Evolutionary conservation across 2,888 invertebrate genomes (phyloP), one percentile per base, ranked within the genome.

Genomic region (Pomacea canaliculata): DNA sequence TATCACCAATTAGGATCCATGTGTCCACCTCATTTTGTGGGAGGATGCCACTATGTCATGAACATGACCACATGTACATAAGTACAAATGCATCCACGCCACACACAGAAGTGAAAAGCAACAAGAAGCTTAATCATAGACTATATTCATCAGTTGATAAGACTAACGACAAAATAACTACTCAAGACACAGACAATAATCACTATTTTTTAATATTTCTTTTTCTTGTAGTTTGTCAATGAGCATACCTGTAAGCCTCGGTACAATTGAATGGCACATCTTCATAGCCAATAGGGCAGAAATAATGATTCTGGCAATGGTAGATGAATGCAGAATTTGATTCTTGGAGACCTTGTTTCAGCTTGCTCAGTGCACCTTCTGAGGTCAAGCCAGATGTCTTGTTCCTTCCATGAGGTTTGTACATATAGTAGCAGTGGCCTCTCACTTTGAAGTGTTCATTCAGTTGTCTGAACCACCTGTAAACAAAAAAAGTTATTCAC

Each of bases 241-340:
- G 70, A 56, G 49, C 75, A 72, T 73, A 89, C 90, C 83, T 84
- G 81, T 90, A 90, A 7, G 90, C 90, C 62, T 88, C 80, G 27
- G 79, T 82, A 71, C 86, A 80, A 19, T 77, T 81, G 9, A 82
- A 71, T 13, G 89, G 88, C 7, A 84, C 83, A 68, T 89, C 89
- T 76, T 90, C 90, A 79, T 80, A 90, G 16, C 90, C 90, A 27
- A 90, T 84, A 10, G 89, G 89, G 82, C 87, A 88, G 80, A 89
- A 88, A 80, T 89, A 90, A 80, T 90, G 90, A 80, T 89, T 89
- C 76, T 88, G 87, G 79, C 89, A 89, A 81, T 89, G 90, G 80
- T 90, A 90, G 66, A 90, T 87, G 76, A 84, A 88, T 37, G 88
- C 79, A 0, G 80, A 84, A 68, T 84, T 83, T n/a, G 83, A 80